Evolutionary conservation across 2,797 vertebrate genomes (phyloP), one percentile per base, ranked within the genome.

Genomic region (Acridotheres tristis): DNA sequence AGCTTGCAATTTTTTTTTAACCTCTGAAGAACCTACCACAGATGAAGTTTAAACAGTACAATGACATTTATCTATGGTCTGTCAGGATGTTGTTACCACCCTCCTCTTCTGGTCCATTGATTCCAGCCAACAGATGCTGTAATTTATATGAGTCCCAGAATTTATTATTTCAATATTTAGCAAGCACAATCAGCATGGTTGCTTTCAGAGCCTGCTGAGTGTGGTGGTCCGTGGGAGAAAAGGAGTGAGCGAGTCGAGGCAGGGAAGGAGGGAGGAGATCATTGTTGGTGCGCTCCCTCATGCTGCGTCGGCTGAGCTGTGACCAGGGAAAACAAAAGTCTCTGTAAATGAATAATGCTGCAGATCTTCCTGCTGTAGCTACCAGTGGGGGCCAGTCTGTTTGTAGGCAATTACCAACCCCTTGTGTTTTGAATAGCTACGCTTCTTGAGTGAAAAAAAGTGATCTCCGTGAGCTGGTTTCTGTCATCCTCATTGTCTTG

Each of bases 1-100:
- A 97, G 96, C 61, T 96, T 97, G 96, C 96, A 97, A 84, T 76
- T 78, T 94, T 89, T 89, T 95, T 96, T 96, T 94, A 96, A 97
- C 78, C 71, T 89, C 85, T 93, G 94, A 94, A 94, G 85, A 85
- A 94, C 88, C 68, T 36, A 94, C 85, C 92, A 69, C 83, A 96
- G 92, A 95, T 83, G 85, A 97, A 87, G 93, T 95, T 96, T 96
- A 95, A 96, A 91, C 84, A 94, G 61, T 54, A 80, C 5, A 3
- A 72, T 88, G 90, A 68, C 55, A 79, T 83, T 96, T 92, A 92
- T 95, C 82, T 91, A 90, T 89, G 62, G 22, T 74, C 89, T 93
- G 80, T 89, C 91, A 88, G 42, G 88, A 88, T 94, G 71, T 71
- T 72, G 55, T 96, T 94, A 75, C 58, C 34, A 75, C 87, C 45